Base-by-base conservation (phyloP, 1,140 invertebrate species). In the Melitaea cinxia region DNA sequence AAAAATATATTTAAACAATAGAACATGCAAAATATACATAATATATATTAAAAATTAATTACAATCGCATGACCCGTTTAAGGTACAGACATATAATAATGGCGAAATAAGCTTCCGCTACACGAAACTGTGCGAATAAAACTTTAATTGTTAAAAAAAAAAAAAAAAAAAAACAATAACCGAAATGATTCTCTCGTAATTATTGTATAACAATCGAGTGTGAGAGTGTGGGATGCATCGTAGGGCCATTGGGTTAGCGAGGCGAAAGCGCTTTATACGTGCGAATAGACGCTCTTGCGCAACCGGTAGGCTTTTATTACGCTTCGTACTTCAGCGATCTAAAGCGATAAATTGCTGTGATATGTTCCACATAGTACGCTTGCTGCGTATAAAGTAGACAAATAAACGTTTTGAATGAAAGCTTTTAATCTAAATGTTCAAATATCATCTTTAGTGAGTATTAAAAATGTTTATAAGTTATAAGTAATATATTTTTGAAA, bases 241-340 rank as follows among this genome's bases (percentile, higher is more conserved):
- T 39, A 56, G 53, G 53, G 35, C 60, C 57, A 65, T 70, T 64
- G 56, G 65, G 61, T 66, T 68, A 75, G 56, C 58, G 65, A 70
- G 73, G 67, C 73, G 68, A 78, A 76, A 78, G 73, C 67, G 49
- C 68, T 28, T 14, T n/a, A n/a, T 65, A 72, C 82, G 77, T 78
- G 80, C 84, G 80, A 83, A 86, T 81, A 80, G 74, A 68, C 70
- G 57, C 79, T 65, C 64, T 88, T 88, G 78, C 85, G 83, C 82
- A 86, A 86, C 70, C 72, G 74, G 73, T 72, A 75, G 67, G 59
- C 69, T 70, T 77, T 75, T 78, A 79, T 79, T 81, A 71, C 74
- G 47, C 55, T 17, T 59, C 24, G 52, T 57, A 19, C 39, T 47
- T 12, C 24, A 57, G 35, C 15, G 33, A n/a, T 19, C 54, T 42